These are phyloP conservation scores for Dromas ardeola DNA, from an alignment of 2,113 vertebrate species.

Conservation along the genomic window DNA sequence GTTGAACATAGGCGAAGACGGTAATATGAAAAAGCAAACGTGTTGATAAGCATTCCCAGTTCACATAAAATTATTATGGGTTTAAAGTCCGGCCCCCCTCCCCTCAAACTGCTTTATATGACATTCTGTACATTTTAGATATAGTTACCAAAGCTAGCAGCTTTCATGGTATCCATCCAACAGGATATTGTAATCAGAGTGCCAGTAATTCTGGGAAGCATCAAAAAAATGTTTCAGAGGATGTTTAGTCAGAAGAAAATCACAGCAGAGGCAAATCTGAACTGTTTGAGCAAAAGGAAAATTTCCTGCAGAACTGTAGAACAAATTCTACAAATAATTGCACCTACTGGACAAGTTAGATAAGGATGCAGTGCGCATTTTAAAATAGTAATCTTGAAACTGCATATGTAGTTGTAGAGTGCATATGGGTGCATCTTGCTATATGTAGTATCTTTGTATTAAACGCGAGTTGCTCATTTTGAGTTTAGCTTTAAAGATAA, in stretches of 20 bases:
- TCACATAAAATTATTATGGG: neutral
- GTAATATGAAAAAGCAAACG: neutral
- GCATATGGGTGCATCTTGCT: neutral
- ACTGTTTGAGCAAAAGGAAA: conserved; percentile 36
- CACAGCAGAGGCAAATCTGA: conserved; percentile 34
- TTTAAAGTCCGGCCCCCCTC: neutral
- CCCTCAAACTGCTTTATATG: neutral
- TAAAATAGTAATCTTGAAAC: conserved; percentile 55
- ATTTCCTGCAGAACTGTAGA: conserved; percentile 49
- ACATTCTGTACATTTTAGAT: conserved; percentile 7
- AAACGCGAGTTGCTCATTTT: neutral
- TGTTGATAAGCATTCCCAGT: neutral
- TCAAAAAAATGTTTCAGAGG: conserved; percentile 40
- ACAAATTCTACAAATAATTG: conserved; percentile 63
- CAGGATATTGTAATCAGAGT: conserved; percentile 36
- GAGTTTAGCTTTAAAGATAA: conserved; percentile 2
- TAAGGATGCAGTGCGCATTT: conserved; percentile 47
- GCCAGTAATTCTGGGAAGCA: conserved; percentile 37
- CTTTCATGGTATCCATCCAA: conserved; percentile 41
- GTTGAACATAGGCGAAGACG: neutral
- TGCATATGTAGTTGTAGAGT: conserved; percentile 1
- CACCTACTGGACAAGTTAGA: conserved; percentile 56
- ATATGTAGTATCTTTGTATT: neutral
- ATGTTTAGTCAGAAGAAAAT: conserved; percentile 59
- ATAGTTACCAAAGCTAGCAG: neutral